Conservation (phyloP, 92 coral and sea anemone species). For the Meandrina meandrites region DNA sequence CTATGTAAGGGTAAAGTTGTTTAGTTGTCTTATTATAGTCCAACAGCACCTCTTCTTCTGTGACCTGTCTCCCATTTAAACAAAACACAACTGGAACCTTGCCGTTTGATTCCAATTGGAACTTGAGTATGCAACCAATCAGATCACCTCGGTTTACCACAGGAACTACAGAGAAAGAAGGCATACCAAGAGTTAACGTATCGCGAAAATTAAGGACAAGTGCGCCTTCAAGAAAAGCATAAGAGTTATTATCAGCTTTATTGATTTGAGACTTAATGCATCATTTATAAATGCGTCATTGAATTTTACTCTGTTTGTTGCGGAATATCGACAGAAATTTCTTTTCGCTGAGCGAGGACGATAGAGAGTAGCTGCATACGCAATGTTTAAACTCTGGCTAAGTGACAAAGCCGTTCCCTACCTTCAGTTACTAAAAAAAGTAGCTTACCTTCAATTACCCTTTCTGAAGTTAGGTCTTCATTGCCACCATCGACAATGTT, state of each 20-base stretch:
- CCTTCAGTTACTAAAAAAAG: no score
- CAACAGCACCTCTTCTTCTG: background rate
- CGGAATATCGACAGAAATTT: background rate
- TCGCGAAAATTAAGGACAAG: background rate
- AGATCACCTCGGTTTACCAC: slow-evolving; percentile 14
- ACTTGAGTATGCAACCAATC: background rate
- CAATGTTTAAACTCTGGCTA: no score
- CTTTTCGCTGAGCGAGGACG: no score
- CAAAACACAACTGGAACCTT: background rate
- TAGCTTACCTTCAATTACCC: background rate
- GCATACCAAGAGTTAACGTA: background rate
- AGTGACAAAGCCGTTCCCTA: background rate
- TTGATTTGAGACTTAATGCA: background rate
- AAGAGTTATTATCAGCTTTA: background rate
- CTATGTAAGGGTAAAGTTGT: background rate
- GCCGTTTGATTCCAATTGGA: background rate
- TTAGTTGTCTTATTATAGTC: background rate
- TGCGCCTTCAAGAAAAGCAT: no score
- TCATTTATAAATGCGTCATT: background rate
- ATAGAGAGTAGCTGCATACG: background rate
- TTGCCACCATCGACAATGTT: background rate
- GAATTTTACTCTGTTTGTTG: background rate
- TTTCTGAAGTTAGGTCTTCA: background rate
- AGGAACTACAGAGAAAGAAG: background rate
- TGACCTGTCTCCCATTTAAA: background rate